These are phyloP conservation scores for Phataginus tricuspis DNA, from an alignment of 2,797 vertebrate genomes.

Conservation along the genomic window DNA sequence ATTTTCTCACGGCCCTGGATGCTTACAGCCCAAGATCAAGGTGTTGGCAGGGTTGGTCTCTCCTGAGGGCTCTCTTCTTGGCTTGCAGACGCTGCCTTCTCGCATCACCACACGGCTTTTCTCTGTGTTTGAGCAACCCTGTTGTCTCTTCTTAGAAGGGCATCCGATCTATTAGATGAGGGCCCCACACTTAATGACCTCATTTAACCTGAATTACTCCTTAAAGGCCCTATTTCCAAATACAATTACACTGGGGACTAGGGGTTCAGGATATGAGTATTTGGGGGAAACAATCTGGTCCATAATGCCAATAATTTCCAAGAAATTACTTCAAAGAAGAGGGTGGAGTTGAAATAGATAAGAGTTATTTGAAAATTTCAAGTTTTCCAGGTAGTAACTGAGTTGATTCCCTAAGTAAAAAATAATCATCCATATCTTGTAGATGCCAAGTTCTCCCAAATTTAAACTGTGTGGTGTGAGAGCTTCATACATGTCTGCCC, in stretches of 20 bases:
- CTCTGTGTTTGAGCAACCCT: not conserved
- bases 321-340: not conserved
- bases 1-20: not conserved
- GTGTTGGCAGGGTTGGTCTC: not conserved
- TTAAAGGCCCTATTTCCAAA: not conserved
- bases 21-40: not conserved
- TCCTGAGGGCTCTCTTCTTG: not conserved
- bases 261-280: not conserved
- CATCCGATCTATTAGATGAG: not conserved
- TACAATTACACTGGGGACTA: not conserved
- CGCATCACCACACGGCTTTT: not conserved
- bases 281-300: not conserved
- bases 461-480: not conserved
- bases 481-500: not conserved
- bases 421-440: not conserved
- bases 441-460: not conserved
- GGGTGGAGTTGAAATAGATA: not conserved
- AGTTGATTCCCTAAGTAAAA: not conserved
- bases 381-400: not conserved
- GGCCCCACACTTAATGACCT: not conserved
- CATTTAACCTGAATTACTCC: not conserved
- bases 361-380: not conserved
- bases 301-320: not conserved
- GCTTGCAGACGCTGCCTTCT: not conserved
- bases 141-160: not conserved